Base-by-base conservation (phyloP, 2,888 invertebrate species). In the Dasysyrphus albostriatus region DNA sequence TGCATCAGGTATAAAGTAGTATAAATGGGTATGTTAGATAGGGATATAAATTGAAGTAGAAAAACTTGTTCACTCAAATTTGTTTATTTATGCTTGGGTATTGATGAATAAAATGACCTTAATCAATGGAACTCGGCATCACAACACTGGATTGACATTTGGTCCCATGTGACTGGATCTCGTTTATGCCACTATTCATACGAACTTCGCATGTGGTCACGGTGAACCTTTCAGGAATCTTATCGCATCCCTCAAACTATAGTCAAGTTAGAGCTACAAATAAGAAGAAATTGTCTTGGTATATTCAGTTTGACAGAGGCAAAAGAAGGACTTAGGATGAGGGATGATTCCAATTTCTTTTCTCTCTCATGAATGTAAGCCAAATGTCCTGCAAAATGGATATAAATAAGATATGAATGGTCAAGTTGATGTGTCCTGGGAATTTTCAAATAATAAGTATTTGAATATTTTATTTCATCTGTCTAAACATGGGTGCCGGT, bases 21-120 rank as follows among this genome's bases (percentile, higher is more conserved):
- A n/a, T 10, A 1, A n/a, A n/a, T 14, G 24, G 37, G 12, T 39
- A 39, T 39, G 14, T 2, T 7, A 5, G 12, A 42, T 5, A 67
- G 47, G 16, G 47, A 14, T 9, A n/a, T 47, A 12, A 58, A 61
- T 42, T 54, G 32, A 77, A 75, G 81, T 78, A 72, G 82, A 65
- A 79, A 79, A 88, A 74, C 79, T 80, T 78, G 73, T 73, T 42
- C 49, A 63, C 63, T 70, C 74, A 88, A 84, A 81, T 83, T 70
- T 88, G 83, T 84, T 89, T 89, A 89, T 89, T 91, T 83, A 78
- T 87, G 70, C 88, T 83, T 88, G 89, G 88, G 88, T 88, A 90
- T 89, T 91, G 88, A 89, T 90, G 89, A 89, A 89, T 80, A 89
- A 91, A 91, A 91, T 91, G 90, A 91, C 92, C 91, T 90, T 91